phyloP scores from a whole-genome alignment of 2,888 invertebrate genomes.

The Cordylochernes scorpioides region DNA sequence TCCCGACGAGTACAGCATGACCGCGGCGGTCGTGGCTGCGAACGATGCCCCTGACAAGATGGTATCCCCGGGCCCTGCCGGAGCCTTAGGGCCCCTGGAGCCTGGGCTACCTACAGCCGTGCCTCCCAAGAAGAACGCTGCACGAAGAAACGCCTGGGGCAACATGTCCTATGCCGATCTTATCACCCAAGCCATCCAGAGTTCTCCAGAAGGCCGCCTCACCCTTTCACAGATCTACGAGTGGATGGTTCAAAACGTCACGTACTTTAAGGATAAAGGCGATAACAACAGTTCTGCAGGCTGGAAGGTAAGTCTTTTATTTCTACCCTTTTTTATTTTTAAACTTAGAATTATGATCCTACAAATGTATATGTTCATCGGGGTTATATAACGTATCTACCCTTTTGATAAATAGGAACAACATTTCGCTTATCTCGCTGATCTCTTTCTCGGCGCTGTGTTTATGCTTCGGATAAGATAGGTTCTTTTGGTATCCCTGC shows the following conservation, averaged over 20 bases:
- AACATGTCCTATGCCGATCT: conserved; percentile 95
- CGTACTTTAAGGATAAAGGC: conserved; percentile 98
- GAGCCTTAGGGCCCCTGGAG: conserved; percentile 18
- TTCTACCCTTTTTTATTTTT: no score
- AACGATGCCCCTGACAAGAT: no score
- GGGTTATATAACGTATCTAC: no score
- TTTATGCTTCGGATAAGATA: no score
- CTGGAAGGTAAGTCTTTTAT: conserved; percentile 71
- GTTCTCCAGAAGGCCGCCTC: conserved; percentile 73
- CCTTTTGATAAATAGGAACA: no score
- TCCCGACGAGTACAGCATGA: conserved; percentile 32
- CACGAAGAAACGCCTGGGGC: conserved; percentile 86
- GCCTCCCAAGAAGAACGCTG: conserved; percentile 60
- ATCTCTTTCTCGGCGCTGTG: no score
- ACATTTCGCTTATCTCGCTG: no score
- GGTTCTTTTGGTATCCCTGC: no score
- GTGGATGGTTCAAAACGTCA: conserved; percentile 99
- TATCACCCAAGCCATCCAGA: conserved; percentile 93
- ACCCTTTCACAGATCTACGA: conserved; percentile 98
- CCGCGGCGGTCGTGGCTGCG: conserved; percentile 10
- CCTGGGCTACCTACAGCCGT: no score
- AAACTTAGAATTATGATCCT: no score
- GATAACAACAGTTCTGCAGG: conserved; percentile 98
- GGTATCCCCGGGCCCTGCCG: no score
- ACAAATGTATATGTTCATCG: no score